A percentile compares a stretch with the other conserved stretches of the same genome.
Conservation (phyloP, 2,113 vertebrate species). For the Suncus etruscus region DNA sequence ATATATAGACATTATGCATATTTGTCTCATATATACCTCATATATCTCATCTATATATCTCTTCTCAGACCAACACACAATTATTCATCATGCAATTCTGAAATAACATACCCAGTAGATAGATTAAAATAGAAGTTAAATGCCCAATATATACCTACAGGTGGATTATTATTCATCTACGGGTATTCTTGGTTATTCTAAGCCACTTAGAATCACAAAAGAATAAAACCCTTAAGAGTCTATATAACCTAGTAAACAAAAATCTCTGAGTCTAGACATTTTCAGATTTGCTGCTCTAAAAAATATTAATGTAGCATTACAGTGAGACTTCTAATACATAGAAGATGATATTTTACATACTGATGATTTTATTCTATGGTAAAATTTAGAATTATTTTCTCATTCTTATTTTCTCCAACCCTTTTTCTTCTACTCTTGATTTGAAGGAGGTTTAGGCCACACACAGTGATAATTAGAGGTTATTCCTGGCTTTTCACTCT, state of each 20-base stretch:
- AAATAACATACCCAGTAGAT: neutral
- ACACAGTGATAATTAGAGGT: too few species aligned
- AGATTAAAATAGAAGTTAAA: conserved; percentile 45
- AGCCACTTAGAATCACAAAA: conserved; percentile 12
- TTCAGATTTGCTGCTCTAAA: conserved; percentile 45
- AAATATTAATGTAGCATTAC: neutral
- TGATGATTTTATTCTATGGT: neutral
- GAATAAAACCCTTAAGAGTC: conserved; percentile 31
- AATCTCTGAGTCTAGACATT: conserved; percentile 20
- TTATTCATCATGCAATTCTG: conserved; percentile 10
- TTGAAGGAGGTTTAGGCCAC: too few species aligned
- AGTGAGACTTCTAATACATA: neutral
- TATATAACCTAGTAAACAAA: neutral
- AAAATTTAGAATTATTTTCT: conserved; percentile 47
- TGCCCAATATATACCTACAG: neutral
- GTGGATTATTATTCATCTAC: conserved; percentile 26
- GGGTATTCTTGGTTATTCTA: neutral
- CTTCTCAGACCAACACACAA: neutral
- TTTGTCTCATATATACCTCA: too few species aligned
- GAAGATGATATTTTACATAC: neutral
- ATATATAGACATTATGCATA: too few species aligned
- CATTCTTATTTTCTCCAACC: conserved; percentile 33
- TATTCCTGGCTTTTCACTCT: too few species aligned
- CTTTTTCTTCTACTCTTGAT: neutral
- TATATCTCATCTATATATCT: too few species aligned